Evolutionary conservation across 2,888 invertebrate genomes (phyloP), one percentile per base, ranked within the genome.

Genomic region (Eucriotettix oculatus): DNA sequence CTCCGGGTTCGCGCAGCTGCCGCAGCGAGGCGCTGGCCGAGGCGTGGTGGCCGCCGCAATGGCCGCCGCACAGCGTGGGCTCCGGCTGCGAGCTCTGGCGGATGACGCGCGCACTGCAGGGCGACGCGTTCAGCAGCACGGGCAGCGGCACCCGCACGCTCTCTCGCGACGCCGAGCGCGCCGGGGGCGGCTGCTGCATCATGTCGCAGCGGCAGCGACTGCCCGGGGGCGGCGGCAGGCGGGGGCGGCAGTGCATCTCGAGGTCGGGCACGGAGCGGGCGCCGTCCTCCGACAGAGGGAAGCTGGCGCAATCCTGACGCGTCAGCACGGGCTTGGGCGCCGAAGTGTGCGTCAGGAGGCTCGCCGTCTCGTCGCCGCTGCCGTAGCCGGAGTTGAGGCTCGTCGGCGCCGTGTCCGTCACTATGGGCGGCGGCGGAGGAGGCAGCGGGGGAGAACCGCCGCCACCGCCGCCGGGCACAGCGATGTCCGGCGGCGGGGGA

Each of bases 51-150:
- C 59, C 54, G 54, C 73, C 74, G 67, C 83, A 83, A 67, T 80
- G 77, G 54, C 74, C 74, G 67, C 83, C 83, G 67, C 80, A 77
- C 68, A 82, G 83, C 79, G 81, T 79, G 63, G 87, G 83, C 75
- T 90, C 90, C 65, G 90, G 89, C 71, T 90, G 90, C 66, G 88
- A 89, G 73, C 89, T 89, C 79, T 89, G 92, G 59, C 92, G 84
- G 72, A 92, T 90, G 71, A 93, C 91, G 72, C 90, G 82, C 67
- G 83, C 80, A 72, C 83, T 82, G 62, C 76, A 74, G 9, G 76
- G 79, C 66, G 85, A 82, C 59, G 84, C 80, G 61, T 87, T 86
- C 63, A 87, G 79, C 66, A 88, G 76, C 65, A 40, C 43, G 2
- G 43, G 58, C 54, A 61, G 59, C 11, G 55, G 58, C 64, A 86